Conservation (phyloP, 2,888 invertebrate genomes). For the Andricus quercusramuli region DNA sequence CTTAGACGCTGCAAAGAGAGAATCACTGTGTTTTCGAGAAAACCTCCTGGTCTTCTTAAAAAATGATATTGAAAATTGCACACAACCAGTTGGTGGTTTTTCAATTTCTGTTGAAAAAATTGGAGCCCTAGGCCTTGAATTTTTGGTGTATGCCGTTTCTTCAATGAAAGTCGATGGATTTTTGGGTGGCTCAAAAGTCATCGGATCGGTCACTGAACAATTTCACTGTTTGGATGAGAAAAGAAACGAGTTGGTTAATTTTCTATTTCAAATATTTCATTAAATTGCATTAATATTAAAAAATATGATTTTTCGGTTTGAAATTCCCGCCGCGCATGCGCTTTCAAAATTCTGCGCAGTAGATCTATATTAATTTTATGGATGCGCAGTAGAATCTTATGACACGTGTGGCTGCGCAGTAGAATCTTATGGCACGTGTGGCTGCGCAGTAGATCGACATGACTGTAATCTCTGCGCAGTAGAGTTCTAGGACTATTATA, state of each 20-base stretch:
- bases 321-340: too few species aligned
- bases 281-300: neutral
- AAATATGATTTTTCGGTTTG: too few species aligned
- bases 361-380: too few species aligned
- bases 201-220: conserved; percentile 82
- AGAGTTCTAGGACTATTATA: too few species aligned
- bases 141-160: conserved; percentile 82
- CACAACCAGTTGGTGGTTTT: conserved; percentile 63
- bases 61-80: conserved; percentile 49
- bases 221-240: conserved; percentile 85
- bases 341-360: neutral
- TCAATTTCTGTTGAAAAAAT: conserved; percentile 76
- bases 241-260: conserved; percentile 79
- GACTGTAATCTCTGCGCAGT: too few species aligned
- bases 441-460: too few species aligned
- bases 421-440: too few species aligned
- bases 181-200: conserved; percentile 82
- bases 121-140: conserved; percentile 80
- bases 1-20: conserved; percentile 57
- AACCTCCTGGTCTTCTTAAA: conserved; percentile 63
- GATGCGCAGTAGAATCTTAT: too few species aligned
- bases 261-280: neutral
- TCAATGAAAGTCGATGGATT: conserved; percentile 81
- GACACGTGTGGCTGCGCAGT: too few species aligned
- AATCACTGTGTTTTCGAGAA: conserved; percentile 66